Base-by-base conservation (phyloP, 2,797 vertebrate genomes). In the Cyclura pinguis region DNA sequence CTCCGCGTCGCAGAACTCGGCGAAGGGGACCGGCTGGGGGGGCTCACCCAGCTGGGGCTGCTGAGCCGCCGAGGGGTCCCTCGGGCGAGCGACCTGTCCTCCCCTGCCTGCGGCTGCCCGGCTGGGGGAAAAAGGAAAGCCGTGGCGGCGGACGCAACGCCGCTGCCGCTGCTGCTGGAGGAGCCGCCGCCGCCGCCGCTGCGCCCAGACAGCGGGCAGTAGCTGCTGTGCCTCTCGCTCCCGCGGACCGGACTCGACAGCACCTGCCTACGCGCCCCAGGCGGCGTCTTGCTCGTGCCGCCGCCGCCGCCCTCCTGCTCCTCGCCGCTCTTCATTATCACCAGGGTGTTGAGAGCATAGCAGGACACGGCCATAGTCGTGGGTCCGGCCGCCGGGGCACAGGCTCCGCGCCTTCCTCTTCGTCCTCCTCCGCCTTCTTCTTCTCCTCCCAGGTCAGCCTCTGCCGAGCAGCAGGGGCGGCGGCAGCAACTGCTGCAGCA, bases 351-450 rank as follows among this genome's bases (percentile, higher is more conserved):
- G 95, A 98, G 96, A 32, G 98, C 98, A 96, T 97, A 98, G 97
- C 97, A 97, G 95, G 96, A 97, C 96, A 98, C 96, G 92, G 98
- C 98, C 98, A 98, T 98, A 98, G 97, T 98, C 97, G 92, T 96
- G 95, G 97, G 96, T 96, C 80, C 85, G 94, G 93, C 94, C 62
- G 93, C 94, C 93, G 52, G 93, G 89, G 94, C 89, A 85, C 93
- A 29, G 84, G 93, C 29, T 90, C 96, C 88, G 0, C 93, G 74
- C 89, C 94, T 57, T 20, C 90, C 94, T 87, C 93, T 47, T 22
- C 94, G 80, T 32, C 67, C 29, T 52, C 93, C 85, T 80, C 94
- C 55, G 92, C 80, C 94, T 92, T 95, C 88, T 0, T 92, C 80
- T 90, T 93, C 80, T n/a, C 92, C 87, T 93, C 86, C 74, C 90